These are phyloP conservation scores for Leptinotarsa peninsularis DNA, from an alignment of 2,888 invertebrate species.

Conservation along the genomic window DNA sequence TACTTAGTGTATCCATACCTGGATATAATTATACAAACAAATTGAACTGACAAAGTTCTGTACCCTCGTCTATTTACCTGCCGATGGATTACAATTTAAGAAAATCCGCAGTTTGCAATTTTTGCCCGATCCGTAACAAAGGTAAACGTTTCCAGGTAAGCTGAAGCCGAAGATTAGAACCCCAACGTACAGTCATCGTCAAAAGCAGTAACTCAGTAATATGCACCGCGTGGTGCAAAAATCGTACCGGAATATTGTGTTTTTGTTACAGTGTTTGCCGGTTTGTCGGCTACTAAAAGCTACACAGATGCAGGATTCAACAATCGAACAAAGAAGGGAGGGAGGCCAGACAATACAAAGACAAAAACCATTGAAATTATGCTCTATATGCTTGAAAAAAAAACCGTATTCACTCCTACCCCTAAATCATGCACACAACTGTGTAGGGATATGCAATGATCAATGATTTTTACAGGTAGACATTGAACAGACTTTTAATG, in stretches of 20 bases:
- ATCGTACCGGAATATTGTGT: not conserved
- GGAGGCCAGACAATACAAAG: conserved; percentile 7
- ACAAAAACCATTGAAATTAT: not conserved
- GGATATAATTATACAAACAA: too few relatives aligned
- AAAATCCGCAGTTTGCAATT: not conserved
- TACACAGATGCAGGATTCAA: conserved; percentile 11
- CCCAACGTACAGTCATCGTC: not conserved
- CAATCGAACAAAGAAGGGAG: not conserved
- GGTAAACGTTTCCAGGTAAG: not conserved
- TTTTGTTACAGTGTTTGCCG: not conserved
- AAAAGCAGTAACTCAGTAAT: not conserved
- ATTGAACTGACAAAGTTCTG: too few relatives aligned
- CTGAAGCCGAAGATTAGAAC: not conserved
- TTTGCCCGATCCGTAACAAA: not conserved
- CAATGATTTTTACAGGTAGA: not conserved
- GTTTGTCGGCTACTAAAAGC: not conserved
- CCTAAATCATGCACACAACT: conserved; percentile 24
- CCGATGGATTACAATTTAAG: not conserved
- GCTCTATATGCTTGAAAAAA: conserved; percentile 3
- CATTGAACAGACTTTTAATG: not conserved
- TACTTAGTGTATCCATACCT: too few relatives aligned
- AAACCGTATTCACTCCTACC: conserved; percentile 16
- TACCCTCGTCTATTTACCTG: conserved; percentile 3
- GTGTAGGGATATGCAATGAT: not conserved
- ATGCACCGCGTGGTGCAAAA: not conserved